Percentiles rank a stretch among this genome's conserved stretches.
These are phyloP conservation scores for Hydropsyche tenuis DNA, from an alignment of 1,140 invertebrate genomes.

Conservation along the genomic window DNA sequence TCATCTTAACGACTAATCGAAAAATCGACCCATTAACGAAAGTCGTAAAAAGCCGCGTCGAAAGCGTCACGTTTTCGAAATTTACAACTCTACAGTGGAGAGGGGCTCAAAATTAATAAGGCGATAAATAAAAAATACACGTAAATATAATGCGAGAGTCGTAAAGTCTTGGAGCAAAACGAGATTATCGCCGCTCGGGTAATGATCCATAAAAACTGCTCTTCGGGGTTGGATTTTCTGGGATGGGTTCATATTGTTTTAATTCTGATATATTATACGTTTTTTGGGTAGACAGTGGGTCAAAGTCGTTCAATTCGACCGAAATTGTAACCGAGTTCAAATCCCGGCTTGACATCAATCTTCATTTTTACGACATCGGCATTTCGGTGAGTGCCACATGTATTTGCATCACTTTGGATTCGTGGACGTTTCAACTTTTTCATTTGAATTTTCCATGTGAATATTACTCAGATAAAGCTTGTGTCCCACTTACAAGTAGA, in stretches of 20 bases:
- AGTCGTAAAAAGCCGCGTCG: not conserved
- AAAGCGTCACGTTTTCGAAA: constrained; percentile 21
- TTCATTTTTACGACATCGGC: constrained; percentile 33
- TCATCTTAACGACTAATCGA: constrained; percentile 14
- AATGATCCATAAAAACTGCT: constrained; percentile 8
- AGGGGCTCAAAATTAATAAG: constrained; percentile 13
- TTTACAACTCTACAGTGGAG: not conserved
- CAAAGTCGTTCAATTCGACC: constrained; percentile 25
- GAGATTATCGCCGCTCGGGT: not conserved
- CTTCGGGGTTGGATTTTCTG: not conserved
- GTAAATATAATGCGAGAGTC: not conserved
- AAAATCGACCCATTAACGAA: constrained; percentile 22
- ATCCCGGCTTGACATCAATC: constrained; percentile 23
- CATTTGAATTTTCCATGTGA: too few relatives aligned
- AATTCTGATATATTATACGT: not conserved
- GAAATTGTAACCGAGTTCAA: not conserved
- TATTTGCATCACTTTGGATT: not conserved
- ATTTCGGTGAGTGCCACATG: constrained; percentile 11
- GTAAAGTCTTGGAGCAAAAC: constrained; percentile 13
- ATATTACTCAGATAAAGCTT: too few relatives aligned
- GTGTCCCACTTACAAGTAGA: too few relatives aligned
- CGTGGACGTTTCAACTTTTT: too few relatives aligned
- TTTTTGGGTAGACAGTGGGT: not conserved
- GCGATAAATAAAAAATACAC: constrained; percentile 14
- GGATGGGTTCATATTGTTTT: not conserved